Percentiles rank a stretch among this genome's conserved stretches.
phyloP scores from a whole-genome alignment of 1,140 invertebrate species.

The Meloidogyne floridensis region DNA sequence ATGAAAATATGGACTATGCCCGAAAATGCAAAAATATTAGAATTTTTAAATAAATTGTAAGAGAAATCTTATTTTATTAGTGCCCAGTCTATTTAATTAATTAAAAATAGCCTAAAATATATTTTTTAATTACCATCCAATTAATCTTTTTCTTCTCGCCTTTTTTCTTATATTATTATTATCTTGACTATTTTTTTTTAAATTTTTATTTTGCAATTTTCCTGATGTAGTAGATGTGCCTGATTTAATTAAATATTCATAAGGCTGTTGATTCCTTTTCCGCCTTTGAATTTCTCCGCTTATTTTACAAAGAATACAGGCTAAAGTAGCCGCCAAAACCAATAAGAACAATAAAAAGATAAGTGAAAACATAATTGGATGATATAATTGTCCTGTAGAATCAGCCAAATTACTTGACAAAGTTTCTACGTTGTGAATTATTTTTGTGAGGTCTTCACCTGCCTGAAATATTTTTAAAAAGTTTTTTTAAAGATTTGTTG shows the following conservation, averaged over 20 bases:
- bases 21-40: too few species aligned
- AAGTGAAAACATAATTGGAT: slow-evolving; percentile 25
- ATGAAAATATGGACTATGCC: too few species aligned
- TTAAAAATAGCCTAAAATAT: too few species aligned
- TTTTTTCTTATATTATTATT: not conserved
- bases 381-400: slow-evolving; percentile 30
- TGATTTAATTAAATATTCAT: not conserved
- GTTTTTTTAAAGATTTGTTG: too few species aligned
- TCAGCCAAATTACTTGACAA: slow-evolving; percentile 23
- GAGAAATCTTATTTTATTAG: too few species aligned
- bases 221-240: not conserved
- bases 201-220: not conserved
- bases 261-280: not conserved
- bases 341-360: slow-evolving; percentile 14
- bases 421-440: slow-evolving; percentile 27
- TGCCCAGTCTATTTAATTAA: too few species aligned
- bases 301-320: slow-evolving; percentile 21
- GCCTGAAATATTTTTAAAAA: slow-evolving; percentile 4
- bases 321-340: slow-evolving; percentile 18
- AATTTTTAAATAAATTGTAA: too few species aligned
- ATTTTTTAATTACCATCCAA: not conserved
- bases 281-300: slow-evolving; percentile 7
- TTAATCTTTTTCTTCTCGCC: not conserved
- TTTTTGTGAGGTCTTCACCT: slow-evolving; percentile 25
- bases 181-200: not conserved